These are phyloP conservation scores for Somateria mollissima DNA, from an alignment of 2,797 vertebrate genomes.

Conservation along the genomic window DNA sequence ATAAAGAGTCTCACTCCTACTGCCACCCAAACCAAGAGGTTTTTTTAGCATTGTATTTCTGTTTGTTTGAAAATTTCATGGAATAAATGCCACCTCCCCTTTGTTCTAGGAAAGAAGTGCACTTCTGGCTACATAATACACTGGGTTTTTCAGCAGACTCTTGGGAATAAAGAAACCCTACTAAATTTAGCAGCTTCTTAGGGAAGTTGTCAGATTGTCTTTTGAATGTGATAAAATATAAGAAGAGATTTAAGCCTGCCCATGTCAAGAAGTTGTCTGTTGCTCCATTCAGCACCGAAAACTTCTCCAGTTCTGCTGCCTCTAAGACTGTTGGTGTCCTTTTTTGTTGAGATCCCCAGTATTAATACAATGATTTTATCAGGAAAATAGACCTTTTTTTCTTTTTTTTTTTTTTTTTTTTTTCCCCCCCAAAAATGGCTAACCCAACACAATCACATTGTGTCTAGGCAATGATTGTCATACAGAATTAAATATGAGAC, in stretches of 20 bases:
- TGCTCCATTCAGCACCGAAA: neutral
- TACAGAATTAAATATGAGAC: neutral
- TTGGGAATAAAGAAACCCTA: neutral
- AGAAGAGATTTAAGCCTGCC: neutral
- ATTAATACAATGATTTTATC: neutral
- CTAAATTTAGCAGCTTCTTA: neutral
- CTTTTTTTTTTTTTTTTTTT: no score
- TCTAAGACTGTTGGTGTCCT: neutral
- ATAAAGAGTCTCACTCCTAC: neutral
- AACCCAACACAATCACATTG: neutral
- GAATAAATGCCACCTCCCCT: neutral
- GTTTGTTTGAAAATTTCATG: neutral
- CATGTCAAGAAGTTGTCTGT: neutral
- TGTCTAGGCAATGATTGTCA: neutral
- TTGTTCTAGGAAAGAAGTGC: neutral
- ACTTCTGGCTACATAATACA: neutral
- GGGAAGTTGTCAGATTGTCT: neutral
- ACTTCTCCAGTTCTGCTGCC: neutral
- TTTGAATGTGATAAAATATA: slow-evolving; percentile 1
- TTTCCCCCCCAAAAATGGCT: neutral
- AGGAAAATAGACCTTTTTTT: neutral
- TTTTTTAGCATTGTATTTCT: neutral
- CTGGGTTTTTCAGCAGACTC: neutral
- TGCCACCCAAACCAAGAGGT: neutral
- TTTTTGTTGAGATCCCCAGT: neutral